phyloP scores from a whole-genome alignment of 2,888 invertebrate species.

The Lasioglossum malachurum region DNA sequence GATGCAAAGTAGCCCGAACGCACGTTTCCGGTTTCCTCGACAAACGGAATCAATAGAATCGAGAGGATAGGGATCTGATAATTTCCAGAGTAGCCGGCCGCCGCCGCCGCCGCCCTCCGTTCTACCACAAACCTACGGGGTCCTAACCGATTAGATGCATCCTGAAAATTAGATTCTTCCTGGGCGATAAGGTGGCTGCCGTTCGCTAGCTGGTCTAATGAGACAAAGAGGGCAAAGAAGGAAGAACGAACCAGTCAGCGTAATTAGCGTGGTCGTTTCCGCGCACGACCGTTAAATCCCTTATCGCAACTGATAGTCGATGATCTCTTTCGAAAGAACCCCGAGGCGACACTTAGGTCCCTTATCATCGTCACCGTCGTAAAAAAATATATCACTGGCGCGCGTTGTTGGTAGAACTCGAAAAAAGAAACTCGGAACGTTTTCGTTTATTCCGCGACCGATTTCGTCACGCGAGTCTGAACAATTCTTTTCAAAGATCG shows the following conservation, averaged over 20 bases:
- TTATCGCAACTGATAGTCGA: constrained; percentile 58
- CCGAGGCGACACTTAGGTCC: constrained; percentile 31
- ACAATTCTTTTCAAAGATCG: neutral
- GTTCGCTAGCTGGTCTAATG: neutral
- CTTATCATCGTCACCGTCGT: constrained; percentile 58
- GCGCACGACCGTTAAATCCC: constrained; percentile 39
- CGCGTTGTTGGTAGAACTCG: constrained; percentile 5
- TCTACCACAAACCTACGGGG: neutral
- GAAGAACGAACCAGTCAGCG: neutral
- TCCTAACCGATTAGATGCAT: constrained; percentile 2
- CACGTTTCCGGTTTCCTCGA: constrained; percentile 1
- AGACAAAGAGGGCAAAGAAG: neutral
- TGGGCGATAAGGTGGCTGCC: neutral
- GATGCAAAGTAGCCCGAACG: neutral
- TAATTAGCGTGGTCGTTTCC: constrained; percentile 23
- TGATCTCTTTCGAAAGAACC: constrained; percentile 60
- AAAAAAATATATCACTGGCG: constrained; percentile 55
- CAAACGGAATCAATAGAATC: neutral
- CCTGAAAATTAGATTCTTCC: neutral
- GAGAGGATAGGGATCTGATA: neutral
- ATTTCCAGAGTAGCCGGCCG: neutral
- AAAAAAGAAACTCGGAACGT: neutral
- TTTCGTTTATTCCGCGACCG: neutral
- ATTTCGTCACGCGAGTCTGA: neutral
- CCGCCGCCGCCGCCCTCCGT: neutral